Evolutionary conservation across 2,113 vertebrate genomes (phyloP).

Genomic region (Pipra filicauda): DNA sequence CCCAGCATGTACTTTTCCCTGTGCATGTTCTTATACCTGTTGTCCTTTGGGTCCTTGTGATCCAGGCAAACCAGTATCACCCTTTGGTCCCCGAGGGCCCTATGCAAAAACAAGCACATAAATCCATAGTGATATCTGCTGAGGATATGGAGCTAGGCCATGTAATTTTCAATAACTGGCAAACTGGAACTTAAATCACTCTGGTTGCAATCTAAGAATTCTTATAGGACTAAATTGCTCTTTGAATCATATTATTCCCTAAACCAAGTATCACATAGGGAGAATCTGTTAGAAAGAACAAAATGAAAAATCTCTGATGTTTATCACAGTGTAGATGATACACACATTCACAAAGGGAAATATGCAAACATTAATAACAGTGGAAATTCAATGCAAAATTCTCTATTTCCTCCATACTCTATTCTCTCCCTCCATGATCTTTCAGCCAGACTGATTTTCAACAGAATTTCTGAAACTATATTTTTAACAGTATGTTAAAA

Average conservation of each 20-base stretch:
- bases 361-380: not conserved
- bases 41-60: conserved; percentile 76
- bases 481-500: not conserved
- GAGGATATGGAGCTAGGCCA: not conserved
- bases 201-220: not conserved
- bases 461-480: not conserved
- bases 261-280: not conserved
- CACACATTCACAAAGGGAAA: not conserved
- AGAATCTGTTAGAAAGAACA: not conserved
- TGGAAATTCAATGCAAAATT: not conserved
- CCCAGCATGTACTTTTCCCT: not conserved
- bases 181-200: not conserved
- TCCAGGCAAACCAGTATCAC: conserved; percentile 82
- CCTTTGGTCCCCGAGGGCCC: conserved; percentile 87
- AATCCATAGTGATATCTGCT: not conserved
- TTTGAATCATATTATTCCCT: not conserved
- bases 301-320: not conserved
- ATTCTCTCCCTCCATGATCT: not conserved
- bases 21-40: conserved; percentile 43
- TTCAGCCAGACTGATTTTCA: not conserved
- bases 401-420: not conserved
- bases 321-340: not conserved
- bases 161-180: not conserved
- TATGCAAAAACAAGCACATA: conserved; percentile 32
- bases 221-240: not conserved